These are phyloP conservation scores for Acromyrmex echinatior DNA, from an alignment of 1,140 invertebrate species.

Conservation along the genomic window DNA sequence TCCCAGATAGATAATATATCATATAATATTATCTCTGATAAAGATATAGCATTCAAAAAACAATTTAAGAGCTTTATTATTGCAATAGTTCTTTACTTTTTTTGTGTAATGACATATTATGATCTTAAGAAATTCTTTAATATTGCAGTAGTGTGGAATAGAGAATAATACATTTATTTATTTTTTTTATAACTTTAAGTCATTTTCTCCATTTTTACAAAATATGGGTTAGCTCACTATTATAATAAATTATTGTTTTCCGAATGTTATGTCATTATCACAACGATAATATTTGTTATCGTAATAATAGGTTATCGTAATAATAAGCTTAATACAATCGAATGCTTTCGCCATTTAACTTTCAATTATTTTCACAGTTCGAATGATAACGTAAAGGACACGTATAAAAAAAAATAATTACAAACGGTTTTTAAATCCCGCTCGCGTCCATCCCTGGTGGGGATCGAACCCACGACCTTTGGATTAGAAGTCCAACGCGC, in stretches of 20 bases:
- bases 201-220: no score
- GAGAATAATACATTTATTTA: no score
- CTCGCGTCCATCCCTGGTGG: slow-evolving; percentile 88
- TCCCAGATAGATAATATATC: no score
- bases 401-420: slow-evolving; percentile 13
- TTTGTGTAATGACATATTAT: no score
- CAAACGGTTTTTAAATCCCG: neutral
- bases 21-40: no score
- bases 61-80: no score
- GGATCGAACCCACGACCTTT: slow-evolving; percentile 90
- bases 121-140: no score
- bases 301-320: neutral
- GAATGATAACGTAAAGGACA: neutral
- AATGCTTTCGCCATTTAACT: neutral
- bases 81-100: no score
- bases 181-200: no score
- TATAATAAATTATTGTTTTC: neutral
- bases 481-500: slow-evolving; percentile 90
- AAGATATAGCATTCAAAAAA: no score
- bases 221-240: no score
- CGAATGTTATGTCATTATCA: neutral
- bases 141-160: no score
- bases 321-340: neutral
- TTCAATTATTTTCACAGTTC: neutral
- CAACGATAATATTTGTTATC: neutral